Base-by-base conservation (phyloP, 53 echinoderm and acorn worm species). In the Temnopleurus reevesii region DNA sequence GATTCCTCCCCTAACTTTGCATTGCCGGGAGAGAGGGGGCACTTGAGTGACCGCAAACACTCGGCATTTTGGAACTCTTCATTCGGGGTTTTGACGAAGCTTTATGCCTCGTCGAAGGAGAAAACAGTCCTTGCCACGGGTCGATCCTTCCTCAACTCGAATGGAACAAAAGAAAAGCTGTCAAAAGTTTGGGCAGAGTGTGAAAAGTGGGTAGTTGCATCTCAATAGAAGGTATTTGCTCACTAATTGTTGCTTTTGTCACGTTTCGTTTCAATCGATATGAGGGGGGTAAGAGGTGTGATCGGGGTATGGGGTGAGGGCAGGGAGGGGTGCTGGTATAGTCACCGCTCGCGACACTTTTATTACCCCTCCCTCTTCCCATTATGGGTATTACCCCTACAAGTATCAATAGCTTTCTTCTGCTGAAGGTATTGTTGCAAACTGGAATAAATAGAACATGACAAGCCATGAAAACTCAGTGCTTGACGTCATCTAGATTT, bases 121-220 rank as follows among this genome's bases (percentile, higher is more conserved):
- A 63, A 36, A 84, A 43, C 34, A 45, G 84, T 58, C 84, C 59
- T 58, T 43, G 84, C 84, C 84, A 84, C 59, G 26, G 84, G 84
- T 84, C 84, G 84, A 84, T 84, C n/a, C 57, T 46, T 29, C 58
- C 31, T 36, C 56, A 9, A 57, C 38, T 84, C 44, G 35, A 0
- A 9, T 1, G 51, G 63, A 60, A 59, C 60, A 61, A 86, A 61
- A 23, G 34, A 9, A 63, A 61, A 86, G 64, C 86, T 86, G 86
- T 86, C 86, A 86, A 86, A 86, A 86, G 86, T 86, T 60, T 86
- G 46, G 86, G 86, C 86, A 60, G 61, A 63, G 86, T 86, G 86
- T 86, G 86, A 86, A 86, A 86, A 63, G 86, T 86, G 64, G 86
- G 64, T 61, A 86, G 86, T 63, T 60, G 86, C 24, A 1, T 46